These are phyloP conservation scores for Polietes domitor DNA, from an alignment of 2,888 invertebrate species.

Conservation along the genomic window DNA sequence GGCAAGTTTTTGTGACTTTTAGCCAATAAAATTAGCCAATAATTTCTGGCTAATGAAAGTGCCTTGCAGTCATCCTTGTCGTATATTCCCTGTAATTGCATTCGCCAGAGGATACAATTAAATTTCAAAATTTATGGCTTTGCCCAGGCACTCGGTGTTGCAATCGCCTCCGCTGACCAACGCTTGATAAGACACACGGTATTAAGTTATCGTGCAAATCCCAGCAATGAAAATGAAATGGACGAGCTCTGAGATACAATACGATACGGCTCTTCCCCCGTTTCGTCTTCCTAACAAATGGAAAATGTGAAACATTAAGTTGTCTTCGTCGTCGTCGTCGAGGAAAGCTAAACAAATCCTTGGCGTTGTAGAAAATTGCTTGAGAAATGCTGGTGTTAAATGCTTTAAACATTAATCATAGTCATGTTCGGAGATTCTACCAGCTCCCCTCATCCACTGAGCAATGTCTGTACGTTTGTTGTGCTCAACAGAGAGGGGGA, in stretches of 20 bases:
- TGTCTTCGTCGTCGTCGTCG: neutral
- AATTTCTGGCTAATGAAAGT: too few relatives aligned
- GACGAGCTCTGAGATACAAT: neutral
- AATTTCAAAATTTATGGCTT: too few relatives aligned
- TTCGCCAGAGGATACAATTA: too few relatives aligned
- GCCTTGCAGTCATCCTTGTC: too few relatives aligned
- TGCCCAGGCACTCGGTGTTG: too few relatives aligned
- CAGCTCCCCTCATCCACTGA: neutral
- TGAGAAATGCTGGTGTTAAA: constrained; percentile 6
- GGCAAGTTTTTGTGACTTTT: too few relatives aligned
- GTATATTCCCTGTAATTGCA: too few relatives aligned
- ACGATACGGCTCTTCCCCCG: neutral
- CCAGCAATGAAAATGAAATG: neutral
- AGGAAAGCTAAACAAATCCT: too few relatives aligned
- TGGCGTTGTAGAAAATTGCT: neutral
- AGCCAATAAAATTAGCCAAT: too few relatives aligned
- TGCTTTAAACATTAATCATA: constrained; percentile 31
- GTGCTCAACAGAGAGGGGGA: too few relatives aligned
- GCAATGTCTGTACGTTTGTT: neutral
- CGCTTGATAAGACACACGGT: too few relatives aligned
- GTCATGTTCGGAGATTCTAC: neutral
- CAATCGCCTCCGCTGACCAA: too few relatives aligned
- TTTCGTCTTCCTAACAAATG: neutral
- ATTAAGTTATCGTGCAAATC: neutral
- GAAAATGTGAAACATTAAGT: neutral